phyloP scores from a whole-genome alignment of 2,888 invertebrate species.

The Hyles lineata region DNA sequence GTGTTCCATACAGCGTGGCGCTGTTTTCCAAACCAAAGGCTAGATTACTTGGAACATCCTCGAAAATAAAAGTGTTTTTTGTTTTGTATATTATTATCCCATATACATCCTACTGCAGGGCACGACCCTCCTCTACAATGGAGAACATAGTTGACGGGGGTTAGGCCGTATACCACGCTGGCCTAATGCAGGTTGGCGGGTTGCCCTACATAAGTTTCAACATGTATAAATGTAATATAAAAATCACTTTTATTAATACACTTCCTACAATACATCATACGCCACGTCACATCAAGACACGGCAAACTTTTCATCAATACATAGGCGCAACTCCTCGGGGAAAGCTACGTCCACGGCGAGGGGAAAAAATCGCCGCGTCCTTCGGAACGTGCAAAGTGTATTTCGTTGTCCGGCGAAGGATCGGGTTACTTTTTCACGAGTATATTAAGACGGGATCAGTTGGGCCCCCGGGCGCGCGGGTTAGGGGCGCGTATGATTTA shows the following conservation, averaged over 20 bases:
- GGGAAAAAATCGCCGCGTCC: constrained; percentile 27
- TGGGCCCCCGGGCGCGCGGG: constrained; percentile 50
- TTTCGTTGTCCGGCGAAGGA: constrained; percentile 64
- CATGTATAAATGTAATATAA: not conserved
- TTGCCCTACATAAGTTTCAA: too few species aligned
- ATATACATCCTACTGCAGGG: too few species aligned
- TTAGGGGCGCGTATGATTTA: constrained; percentile 72
- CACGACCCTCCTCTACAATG: too few species aligned
- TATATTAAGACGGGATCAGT: constrained; percentile 78
- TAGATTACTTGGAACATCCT: too few species aligned
- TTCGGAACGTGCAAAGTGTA: constrained; percentile 56
- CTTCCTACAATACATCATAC: not conserved
- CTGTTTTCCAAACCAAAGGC: too few species aligned
- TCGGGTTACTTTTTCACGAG: constrained; percentile 78
- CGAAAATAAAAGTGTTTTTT: too few species aligned
- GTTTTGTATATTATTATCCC: too few species aligned
- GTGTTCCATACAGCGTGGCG: too few species aligned
- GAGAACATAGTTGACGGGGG: too few species aligned
- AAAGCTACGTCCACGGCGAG: constrained; percentile 7
- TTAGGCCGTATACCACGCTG: too few species aligned
- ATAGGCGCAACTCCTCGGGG: constrained; percentile 6
- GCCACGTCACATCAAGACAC: constrained; percentile 1
- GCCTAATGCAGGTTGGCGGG: too few species aligned
- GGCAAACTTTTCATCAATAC: constrained; percentile 14
- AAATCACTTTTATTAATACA: not conserved